phyloP scores from a whole-genome alignment of 1,140 invertebrate species.

The Drosophila sucinea region DNA sequence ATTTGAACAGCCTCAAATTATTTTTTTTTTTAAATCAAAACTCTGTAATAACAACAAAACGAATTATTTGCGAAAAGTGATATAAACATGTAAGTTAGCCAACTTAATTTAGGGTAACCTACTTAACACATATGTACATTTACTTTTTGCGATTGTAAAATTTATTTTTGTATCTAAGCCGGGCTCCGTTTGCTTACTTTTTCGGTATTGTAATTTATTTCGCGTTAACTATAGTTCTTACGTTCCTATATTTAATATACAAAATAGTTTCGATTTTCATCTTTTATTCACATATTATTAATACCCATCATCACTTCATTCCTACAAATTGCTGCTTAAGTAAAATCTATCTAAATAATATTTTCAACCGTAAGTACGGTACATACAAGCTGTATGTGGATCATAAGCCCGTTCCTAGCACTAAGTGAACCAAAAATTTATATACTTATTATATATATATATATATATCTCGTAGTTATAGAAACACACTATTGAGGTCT shows the following conservation, averaged over 20 bases:
- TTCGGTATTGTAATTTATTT: conserved; percentile 31
- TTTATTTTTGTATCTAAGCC: conserved; percentile 69
- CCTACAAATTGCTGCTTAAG: conserved; percentile 54
- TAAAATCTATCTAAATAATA: conserved; percentile 55
- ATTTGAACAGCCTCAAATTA: conserved; percentile 67
- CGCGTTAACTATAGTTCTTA: conserved; percentile 50
- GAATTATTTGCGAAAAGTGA: conserved; percentile 81
- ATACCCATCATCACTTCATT: conserved; percentile 26
- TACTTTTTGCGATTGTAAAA: conserved; percentile 70
- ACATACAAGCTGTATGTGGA: conserved; percentile 29
- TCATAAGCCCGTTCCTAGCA: conserved; percentile 63
- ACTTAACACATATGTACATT: conserved; percentile 24
- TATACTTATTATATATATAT: conserved; percentile 21
- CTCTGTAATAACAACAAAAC: conserved; percentile 40
- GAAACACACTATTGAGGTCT: conserved; percentile 17
- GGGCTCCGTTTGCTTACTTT: conserved; percentile 50
- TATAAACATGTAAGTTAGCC: conserved; percentile 79
- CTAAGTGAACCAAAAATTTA: conserved; percentile 65
- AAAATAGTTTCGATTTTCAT: conserved; percentile 3
- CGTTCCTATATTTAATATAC: conserved; percentile 58
- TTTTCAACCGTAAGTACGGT: conserved; percentile 25
- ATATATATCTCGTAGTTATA: conserved; percentile 31
- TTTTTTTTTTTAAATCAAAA: conserved; percentile 53
- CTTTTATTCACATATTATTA: conserved; percentile 28
- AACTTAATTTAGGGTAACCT: conserved; percentile 67